Base-by-base conservation (phyloP, 2,888 invertebrate genomes). In the Polia nebulosa region DNA sequence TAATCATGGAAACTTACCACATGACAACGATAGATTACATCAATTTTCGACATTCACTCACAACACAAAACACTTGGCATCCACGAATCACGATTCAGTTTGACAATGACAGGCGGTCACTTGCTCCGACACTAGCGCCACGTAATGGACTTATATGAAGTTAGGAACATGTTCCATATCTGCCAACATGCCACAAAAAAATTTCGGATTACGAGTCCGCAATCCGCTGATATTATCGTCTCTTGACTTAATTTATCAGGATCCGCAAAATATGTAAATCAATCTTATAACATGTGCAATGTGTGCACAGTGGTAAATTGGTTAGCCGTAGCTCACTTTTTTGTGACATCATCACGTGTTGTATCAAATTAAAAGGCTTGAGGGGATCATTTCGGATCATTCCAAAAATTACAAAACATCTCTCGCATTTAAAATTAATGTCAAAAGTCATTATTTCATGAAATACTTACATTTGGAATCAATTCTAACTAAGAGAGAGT, bases 11-110 rank as follows among this genome's bases (percentile, higher is more conserved):
- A 87, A 94, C 95, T 95, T 87, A 95, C 96, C 95, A 92, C 94
- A 94, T 94, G 90, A 94, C 94, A 93, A 88, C 82, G 87, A 85
- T 81, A 91, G 84, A 89, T 89, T 88, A 88, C 81, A 88, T 87
- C 84, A 92, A 86, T 92, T 90, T 89, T 88, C 84, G 85, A 91
- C 90, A 91, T 89, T 91, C 93, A 94, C 91, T 91, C 94, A 94
- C 94, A 94, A 93, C 94, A 95, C 95, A 92, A 92, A 91, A 93
- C 94, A 93, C 91, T 90, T 72, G 81, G 85, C 86, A 88, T 89
- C 88, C 90, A 90, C 90, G 87, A 88, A 84, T 84, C 89, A 83
- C 87, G 81, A 84, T 80, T 84, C 74, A 84, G 78, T 87, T 88
- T 87, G 87, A 88, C 85, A 85, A 78, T 81, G 84, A 82, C 81